phyloP scores from a whole-genome alignment of 1,140 invertebrate species.

The Anthonomus grandis region DNA sequence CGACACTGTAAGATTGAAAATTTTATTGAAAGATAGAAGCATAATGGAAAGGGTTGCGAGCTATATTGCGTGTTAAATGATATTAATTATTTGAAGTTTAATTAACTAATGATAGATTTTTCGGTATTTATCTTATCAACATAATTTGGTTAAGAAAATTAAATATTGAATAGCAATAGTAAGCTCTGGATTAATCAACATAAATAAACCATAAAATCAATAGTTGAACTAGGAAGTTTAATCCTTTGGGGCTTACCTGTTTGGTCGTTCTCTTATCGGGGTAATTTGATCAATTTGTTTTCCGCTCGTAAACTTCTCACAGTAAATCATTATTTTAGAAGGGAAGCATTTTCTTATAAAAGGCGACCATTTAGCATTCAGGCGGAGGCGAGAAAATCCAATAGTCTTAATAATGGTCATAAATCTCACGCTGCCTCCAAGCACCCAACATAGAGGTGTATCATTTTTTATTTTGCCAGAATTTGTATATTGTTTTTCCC shows the following conservation, averaged over 20 bases:
- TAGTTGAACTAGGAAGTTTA: conserved; percentile 12
- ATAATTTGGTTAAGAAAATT: no score
- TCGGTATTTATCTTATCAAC: no score
- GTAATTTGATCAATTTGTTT: conserved; percentile 20
- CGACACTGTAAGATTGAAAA: no score
- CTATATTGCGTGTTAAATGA: no score
- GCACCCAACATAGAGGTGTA: conserved; percentile 23
- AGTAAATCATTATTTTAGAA: conserved; percentile 27
- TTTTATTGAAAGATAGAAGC: no score
- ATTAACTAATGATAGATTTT: no score
- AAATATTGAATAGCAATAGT: no score
- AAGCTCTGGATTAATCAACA: no score
- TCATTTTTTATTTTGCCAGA: conserved; percentile 25
- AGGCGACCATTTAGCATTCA: conserved; percentile 27
- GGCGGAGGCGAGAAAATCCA: conserved; percentile 26
- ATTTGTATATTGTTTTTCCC: conserved; percentile 28
- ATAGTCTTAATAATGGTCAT: conserved; percentile 29
- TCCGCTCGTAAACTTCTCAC: conserved; percentile 18
- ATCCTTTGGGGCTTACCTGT: conserved; percentile 3
- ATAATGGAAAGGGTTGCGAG: no score
- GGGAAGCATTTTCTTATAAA: conserved; percentile 28
- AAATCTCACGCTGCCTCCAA: conserved; percentile 17
- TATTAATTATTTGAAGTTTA: no score
- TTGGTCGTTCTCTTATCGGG: conserved; percentile 15
- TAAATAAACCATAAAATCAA: no score